Evolutionary conservation across 2,888 invertebrate species (phyloP).

Genomic region (Eulithis prunata): DNA sequence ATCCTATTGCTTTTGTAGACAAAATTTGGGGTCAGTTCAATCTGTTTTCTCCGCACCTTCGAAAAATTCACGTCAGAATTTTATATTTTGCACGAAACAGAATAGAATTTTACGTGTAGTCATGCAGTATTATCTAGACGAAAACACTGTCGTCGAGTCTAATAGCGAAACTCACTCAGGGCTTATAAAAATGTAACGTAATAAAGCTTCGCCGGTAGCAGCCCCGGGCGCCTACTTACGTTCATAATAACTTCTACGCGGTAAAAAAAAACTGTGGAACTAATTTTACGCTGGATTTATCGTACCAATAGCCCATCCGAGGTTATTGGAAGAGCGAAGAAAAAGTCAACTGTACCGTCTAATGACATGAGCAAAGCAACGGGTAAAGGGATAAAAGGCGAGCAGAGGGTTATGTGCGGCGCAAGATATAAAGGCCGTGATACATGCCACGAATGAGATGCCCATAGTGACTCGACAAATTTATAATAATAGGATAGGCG

Average conservation of each 20-base stretch:
- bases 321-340: constrained; percentile 44
- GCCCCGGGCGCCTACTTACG: constrained; percentile 38
- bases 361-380: constrained; percentile 46
- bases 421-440: constrained; percentile 24
- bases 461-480: constrained; percentile 14
- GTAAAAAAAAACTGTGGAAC: constrained; percentile 29
- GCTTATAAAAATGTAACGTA: constrained; percentile 42
- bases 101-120: constrained; percentile 15
- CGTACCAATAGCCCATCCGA: constrained; percentile 42
- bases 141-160: constrained; percentile 34
- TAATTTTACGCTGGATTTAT: constrained; percentile 44
- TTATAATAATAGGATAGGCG: background rate
- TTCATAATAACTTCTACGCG: constrained; percentile 30
- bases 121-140: constrained; percentile 26
- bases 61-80: constrained; percentile 8
- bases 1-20: constrained; percentile 10
- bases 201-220: constrained; percentile 29
- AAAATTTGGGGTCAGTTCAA: constrained; percentile 13
- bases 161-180: constrained; percentile 41
- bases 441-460: constrained; percentile 14
- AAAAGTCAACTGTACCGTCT: constrained; percentile 43
- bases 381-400: constrained; percentile 37
- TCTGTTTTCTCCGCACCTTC: constrained; percentile 12
- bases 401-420: constrained; percentile 35
- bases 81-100: constrained; percentile 8